Conservation (phyloP, 2,888 invertebrate genomes). For the Cataglyphis albicans region DNA sequence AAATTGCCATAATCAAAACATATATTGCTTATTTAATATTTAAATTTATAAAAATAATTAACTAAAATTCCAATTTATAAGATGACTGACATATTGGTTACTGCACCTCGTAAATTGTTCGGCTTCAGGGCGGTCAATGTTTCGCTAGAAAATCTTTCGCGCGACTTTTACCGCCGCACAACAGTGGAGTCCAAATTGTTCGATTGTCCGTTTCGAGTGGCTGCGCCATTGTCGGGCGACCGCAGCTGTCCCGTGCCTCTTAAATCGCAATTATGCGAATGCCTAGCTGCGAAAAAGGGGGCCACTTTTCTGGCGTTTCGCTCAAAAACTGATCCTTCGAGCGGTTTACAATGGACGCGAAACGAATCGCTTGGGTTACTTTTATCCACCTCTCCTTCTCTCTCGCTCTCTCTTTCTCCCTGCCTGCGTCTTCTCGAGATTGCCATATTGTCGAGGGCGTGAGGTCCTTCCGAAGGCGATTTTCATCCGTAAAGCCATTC, state of each 20-base stretch:
- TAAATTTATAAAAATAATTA: slow-evolving; percentile 1
- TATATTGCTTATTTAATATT: not conserved
- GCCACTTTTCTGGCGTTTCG: slow-evolving; percentile 75
- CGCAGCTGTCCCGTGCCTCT: slow-evolving; percentile 80
- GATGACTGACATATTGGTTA: slow-evolving; percentile 4
- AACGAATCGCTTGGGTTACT: slow-evolving; percentile 73
- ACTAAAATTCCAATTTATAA: not conserved
- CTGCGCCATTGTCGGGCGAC: slow-evolving; percentile 72
- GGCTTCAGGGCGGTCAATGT: slow-evolving; percentile 39
- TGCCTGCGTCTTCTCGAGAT: slow-evolving; percentile 56
- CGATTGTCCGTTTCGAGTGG: slow-evolving; percentile 82
- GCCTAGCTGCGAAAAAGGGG: slow-evolving; percentile 62
- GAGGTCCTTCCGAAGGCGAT: slow-evolving; percentile 73
- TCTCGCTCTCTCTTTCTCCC: not conserved
- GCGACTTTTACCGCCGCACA: slow-evolving; percentile 65
- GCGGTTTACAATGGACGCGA: slow-evolving; percentile 72
- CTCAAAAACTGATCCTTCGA: slow-evolving; percentile 78
- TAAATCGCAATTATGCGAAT: slow-evolving; percentile 83
- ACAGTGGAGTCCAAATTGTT: slow-evolving; percentile 82
- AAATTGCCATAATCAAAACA: not conserved
- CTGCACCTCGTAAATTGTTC: slow-evolving; percentile 10
- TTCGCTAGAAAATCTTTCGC: slow-evolving; percentile 57
- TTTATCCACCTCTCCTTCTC: slow-evolving; percentile 57
- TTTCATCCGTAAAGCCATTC: slow-evolving; percentile 76
- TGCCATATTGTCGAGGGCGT: slow-evolving; percentile 76